Percentiles rank a stretch among this genome's conserved stretches.
phyloP scores from a whole-genome alignment of 2,888 invertebrate species.

The Hanleya hanleyi region DNA sequence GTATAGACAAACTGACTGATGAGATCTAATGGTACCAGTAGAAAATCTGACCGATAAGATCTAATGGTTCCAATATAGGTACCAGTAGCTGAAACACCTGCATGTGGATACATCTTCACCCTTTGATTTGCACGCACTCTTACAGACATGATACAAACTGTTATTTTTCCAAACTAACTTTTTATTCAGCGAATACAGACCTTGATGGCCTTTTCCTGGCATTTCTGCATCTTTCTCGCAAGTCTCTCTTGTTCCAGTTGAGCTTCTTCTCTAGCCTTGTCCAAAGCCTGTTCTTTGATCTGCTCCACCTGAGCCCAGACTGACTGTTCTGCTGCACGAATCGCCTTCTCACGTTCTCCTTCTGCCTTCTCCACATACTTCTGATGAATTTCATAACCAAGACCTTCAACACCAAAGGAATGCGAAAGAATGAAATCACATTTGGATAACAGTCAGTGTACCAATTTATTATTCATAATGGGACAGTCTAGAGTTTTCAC shows the following conservation, averaged over 20 bases:
- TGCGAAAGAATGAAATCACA: not conserved
- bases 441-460: not conserved
- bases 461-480: too few species aligned
- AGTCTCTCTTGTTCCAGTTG: constrained; percentile 51
- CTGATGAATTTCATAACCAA: constrained; percentile 55
- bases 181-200: too few species aligned
- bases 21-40: too few species aligned
- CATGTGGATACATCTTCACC: too few species aligned
- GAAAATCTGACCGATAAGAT: too few species aligned
- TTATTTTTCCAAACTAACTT: too few species aligned
- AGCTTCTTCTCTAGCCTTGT: constrained; percentile 47
- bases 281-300: constrained; percentile 46
- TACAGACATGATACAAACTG: too few species aligned
- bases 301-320: constrained; percentile 57
- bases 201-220: constrained; percentile 29
- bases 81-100: too few species aligned
- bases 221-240: constrained; percentile 39
- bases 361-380: constrained; percentile 49
- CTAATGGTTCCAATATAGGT: too few species aligned
- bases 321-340: constrained; percentile 51
- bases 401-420: constrained; percentile 38
- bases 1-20: too few species aligned
- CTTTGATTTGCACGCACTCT: too few species aligned
- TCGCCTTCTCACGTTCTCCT: constrained; percentile 47
- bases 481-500: too few species aligned